Conservation (phyloP, 1,140 invertebrate species). For the Heliconius himera region DNA sequence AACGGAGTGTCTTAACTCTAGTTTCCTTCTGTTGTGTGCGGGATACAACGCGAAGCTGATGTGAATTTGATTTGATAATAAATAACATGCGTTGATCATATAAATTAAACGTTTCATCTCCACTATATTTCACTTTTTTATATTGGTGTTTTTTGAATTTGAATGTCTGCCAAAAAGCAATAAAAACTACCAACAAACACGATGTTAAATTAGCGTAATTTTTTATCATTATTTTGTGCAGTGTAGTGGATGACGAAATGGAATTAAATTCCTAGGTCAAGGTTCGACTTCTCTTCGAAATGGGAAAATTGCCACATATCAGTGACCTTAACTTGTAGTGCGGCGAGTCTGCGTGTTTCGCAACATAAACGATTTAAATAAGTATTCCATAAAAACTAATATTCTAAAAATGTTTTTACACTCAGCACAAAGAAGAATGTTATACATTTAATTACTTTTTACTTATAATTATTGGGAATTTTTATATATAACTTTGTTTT, state of each 20-base stretch:
- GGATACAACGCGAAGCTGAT: too few relatives aligned
- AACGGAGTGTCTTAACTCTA: too few relatives aligned
- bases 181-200: constrained; percentile 12
- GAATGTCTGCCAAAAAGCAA: constrained; percentile 19
- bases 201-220: constrained; percentile 28
- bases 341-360: constrained; percentile 64
- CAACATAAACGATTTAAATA: constrained; percentile 48
- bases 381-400: constrained; percentile 38
- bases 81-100: not conserved
- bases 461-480: not conserved
- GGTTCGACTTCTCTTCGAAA: constrained; percentile 78
- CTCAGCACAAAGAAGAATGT: constrained; percentile 31
- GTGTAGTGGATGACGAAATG: constrained; percentile 70
- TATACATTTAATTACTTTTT: constrained; percentile 10
- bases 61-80: not conserved
- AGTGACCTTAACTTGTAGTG: constrained; percentile 71
- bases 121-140: constrained; percentile 12
- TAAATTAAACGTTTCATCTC: not conserved
- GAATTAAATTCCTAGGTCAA: constrained; percentile 79
- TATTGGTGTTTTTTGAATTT: not conserved
- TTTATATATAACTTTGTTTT: not conserved
- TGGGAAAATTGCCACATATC: constrained; percentile 79
- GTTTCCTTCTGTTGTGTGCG: too few relatives aligned
- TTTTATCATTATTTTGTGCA: constrained; percentile 47
- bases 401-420: constrained; percentile 41